Conservation (phyloP, 2,888 invertebrate genomes). For the Netelia fuscicornis region DNA sequence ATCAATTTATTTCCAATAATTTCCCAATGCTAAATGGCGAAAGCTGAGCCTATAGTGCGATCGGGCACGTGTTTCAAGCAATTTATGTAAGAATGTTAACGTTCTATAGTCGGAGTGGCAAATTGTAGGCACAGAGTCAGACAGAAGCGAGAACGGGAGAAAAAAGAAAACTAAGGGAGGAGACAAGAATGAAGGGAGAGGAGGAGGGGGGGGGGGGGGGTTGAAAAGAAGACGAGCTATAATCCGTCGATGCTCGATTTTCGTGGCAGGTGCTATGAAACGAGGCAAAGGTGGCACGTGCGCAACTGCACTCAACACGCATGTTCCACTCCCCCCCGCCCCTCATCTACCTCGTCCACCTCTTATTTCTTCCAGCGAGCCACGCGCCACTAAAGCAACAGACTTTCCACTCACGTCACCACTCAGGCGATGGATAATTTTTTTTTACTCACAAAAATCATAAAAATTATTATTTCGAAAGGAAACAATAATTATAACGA, state of each 20-base stretch:
- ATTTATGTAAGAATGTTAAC: not conserved
- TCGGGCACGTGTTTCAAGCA: too few relatives aligned
- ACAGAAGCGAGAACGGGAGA: not conserved
- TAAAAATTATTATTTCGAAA: not conserved
- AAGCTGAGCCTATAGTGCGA: too few relatives aligned
- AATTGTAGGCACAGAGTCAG: not conserved
- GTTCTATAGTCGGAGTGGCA: not conserved
- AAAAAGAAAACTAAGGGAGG: not conserved
- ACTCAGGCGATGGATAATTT: not conserved
- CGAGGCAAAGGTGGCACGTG: constrained; percentile 77
- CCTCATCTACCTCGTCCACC: constrained; percentile 21
- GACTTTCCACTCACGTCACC: not conserved
- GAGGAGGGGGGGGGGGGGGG: not conserved
- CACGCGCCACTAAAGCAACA: constrained; percentile 53
- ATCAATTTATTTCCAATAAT: too few relatives aligned
- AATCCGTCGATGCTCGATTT: constrained; percentile 63
- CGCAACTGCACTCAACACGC: constrained; percentile 70
- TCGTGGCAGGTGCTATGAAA: constrained; percentile 76
- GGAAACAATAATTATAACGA: not conserved
- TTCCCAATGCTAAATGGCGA: too few relatives aligned
- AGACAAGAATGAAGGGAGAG: not conserved
- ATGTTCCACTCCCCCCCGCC: constrained; percentile 14
- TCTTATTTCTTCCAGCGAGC: constrained; percentile 58
- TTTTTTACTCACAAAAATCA: not conserved
- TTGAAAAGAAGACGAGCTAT: not conserved